Conservation (phyloP, 2,888 invertebrate species). For the Drosophila cracens region DNA sequence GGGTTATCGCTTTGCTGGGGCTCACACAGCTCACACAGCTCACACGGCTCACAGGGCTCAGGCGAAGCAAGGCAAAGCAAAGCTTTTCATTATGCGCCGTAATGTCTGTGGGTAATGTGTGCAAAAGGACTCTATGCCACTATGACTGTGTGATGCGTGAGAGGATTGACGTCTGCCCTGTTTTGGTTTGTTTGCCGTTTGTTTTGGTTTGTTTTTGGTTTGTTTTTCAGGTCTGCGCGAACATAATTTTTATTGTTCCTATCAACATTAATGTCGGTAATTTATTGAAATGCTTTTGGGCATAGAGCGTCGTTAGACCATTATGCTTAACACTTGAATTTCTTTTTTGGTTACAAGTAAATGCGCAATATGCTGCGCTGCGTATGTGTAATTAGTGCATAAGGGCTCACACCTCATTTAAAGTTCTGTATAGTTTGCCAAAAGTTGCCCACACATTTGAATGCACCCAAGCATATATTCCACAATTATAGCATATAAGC, state of each 20-base stretch:
- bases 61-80: conserved; percentile 12
- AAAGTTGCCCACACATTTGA: conserved; percentile 35
- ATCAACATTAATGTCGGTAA: conserved; percentile 60
- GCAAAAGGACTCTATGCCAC: conserved; percentile 41
- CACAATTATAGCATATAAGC: conserved; percentile 28
- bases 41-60: conserved; percentile 14
- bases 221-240: conserved; percentile 36
- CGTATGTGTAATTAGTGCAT: conserved; percentile 32
- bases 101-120: conserved; percentile 68
- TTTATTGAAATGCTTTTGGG: conserved; percentile 67
- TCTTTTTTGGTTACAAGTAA: conserved; percentile 23
- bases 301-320: conserved; percentile 53
- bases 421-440: conserved; percentile 32
- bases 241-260: conserved; percentile 59
- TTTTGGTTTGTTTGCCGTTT: conserved; percentile 26
- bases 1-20: conserved; percentile 29
- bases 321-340: neutral
- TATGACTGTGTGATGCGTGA: conserved; percentile 15
- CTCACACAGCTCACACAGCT: conserved; percentile 25
- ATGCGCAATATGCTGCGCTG: conserved; percentile 44
- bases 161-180: conserved; percentile 36
- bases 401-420: conserved; percentile 23
- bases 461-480: conserved; percentile 14
- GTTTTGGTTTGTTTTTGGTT: conserved; percentile 18
- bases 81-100: conserved; percentile 66